Percentiles rank a stretch among this genome's conserved stretches.
phyloP scores from a whole-genome alignment of 2,888 invertebrate species.

The Stenolophus ochropezus region DNA sequence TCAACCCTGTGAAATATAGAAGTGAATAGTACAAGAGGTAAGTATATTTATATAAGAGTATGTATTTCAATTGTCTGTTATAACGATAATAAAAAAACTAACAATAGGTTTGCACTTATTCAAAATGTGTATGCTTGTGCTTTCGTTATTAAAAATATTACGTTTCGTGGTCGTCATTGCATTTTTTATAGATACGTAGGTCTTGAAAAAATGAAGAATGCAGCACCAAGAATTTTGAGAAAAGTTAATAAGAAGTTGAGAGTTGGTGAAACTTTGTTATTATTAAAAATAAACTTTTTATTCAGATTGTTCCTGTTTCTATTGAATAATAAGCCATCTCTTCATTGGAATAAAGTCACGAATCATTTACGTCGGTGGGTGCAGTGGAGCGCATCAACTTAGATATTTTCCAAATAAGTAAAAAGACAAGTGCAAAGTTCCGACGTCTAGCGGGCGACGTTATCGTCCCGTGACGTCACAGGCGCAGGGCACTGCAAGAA shows the following conservation, averaged over 20 bases:
- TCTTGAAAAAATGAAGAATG: neutral
- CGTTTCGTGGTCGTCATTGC: too few species aligned
- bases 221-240: neutral
- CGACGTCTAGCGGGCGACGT: neutral
- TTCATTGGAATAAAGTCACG: constrained; percentile 6
- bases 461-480: constrained; percentile 28
- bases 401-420: constrained; percentile 41
- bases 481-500: neutral
- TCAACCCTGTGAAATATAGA: too few species aligned
- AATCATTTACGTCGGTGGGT: neutral
- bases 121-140: too few species aligned
- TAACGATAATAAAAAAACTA: too few species aligned
- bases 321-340: neutral
- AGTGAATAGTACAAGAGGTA: too few species aligned
- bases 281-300: neutral
- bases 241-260: neutral
- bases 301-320: neutral
- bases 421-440: constrained; percentile 28
- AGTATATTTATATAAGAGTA: too few species aligned
- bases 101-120: too few species aligned
- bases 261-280: neutral
- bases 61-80: too few species aligned
- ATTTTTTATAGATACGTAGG: too few species aligned
- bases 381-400: constrained; percentile 10
- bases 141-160: too few species aligned